Evolutionary conservation across 2,888 invertebrate species (phyloP).

Genomic region (Anthophora plumipes): DNA sequence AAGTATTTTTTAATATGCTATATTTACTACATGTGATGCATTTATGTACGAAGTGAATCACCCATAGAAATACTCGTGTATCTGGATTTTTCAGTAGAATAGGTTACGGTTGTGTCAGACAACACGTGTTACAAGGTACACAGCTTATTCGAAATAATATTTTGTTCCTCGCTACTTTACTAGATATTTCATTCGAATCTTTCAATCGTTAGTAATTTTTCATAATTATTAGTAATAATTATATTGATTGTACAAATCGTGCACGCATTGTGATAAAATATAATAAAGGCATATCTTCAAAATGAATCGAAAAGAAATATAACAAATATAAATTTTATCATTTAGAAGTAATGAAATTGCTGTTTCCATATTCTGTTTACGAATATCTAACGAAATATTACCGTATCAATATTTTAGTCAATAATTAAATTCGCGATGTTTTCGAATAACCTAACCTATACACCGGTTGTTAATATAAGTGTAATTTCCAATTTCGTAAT

Average conservation of each 20-base stretch:
- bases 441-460: background rate
- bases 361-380: background rate
- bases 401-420: background rate
- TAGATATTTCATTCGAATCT: background rate
- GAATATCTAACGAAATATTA: background rate
- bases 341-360: background rate
- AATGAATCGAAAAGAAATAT: background rate
- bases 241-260: background rate
- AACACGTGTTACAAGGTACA: background rate
- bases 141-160: background rate
- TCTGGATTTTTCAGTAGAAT: background rate
- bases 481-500: background rate
- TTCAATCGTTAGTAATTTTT: conserved; percentile 5
- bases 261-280: background rate
- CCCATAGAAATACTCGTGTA: background rate
- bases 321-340: background rate
- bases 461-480: too few relatives aligned
- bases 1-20: background rate
- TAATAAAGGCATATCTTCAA: background rate
- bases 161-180: background rate
- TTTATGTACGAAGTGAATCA: background rate
- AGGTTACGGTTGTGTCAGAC: background rate
- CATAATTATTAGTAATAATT: background rate
- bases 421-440: background rate
- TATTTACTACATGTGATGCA: background rate